Evolutionary conservation across 1,140 invertebrate species (phyloP).

Genomic region (Cherax quadricarinatus): DNA sequence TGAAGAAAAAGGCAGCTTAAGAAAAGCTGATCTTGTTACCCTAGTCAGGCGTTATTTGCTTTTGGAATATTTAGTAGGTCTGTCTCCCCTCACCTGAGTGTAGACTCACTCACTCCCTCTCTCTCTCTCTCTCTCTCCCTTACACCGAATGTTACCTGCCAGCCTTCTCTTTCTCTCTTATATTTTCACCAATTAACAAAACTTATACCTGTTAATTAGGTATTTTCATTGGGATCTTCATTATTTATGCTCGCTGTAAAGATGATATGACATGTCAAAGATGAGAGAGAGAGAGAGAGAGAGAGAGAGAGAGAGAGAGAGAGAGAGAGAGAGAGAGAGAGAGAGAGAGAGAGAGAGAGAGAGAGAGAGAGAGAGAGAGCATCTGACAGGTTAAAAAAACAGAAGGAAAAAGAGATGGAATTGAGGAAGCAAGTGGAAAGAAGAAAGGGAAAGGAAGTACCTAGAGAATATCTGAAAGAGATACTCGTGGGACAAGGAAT

Average conservation of each 20-base stretch:
- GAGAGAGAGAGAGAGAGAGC: background rate
- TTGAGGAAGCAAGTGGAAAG: background rate
- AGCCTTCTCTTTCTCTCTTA: conserved; percentile 15
- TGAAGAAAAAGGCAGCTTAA: no score
- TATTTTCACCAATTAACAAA: conserved; percentile 47
- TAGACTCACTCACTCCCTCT: background rate
- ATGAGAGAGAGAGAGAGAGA: conserved; percentile 21
- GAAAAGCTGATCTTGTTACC: background rate
- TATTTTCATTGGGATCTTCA: conserved; percentile 38
- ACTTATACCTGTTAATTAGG: conserved; percentile 49
- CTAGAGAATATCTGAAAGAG: no score
- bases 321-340: conserved; percentile 5
- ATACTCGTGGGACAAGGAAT: no score
- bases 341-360: background rate
- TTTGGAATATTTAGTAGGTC: conserved; percentile 28
- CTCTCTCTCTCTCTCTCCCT: background rate
- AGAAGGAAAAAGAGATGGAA: background rate
- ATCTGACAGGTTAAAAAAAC: background rate
- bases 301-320: background rate
- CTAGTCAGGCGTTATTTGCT: conserved; percentile 22
- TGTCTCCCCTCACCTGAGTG: background rate
- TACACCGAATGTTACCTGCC: background rate
- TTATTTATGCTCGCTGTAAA: conserved; percentile 50
- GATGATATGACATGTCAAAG: background rate
- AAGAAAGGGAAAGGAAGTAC: background rate